These are phyloP conservation scores for Branchellion lobata DNA, from an alignment of 2,888 invertebrate genomes.

Conservation along the genomic window DNA sequence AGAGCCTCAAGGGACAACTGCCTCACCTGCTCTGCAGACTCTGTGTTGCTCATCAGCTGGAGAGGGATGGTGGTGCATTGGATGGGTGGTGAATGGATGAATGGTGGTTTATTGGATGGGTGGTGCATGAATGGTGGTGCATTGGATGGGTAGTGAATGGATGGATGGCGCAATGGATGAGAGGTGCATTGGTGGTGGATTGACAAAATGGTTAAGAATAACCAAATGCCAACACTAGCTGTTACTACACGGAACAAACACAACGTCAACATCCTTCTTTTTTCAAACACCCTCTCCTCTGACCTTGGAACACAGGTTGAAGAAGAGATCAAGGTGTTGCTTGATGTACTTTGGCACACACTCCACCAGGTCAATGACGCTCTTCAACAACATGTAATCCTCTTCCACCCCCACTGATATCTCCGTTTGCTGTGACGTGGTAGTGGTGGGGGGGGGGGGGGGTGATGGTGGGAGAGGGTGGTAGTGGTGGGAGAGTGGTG, in stretches of 20 bases:
- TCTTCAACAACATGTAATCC: slow-evolving; percentile 80
- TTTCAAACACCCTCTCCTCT: slow-evolving; percentile 62
- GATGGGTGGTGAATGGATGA: too few species aligned
- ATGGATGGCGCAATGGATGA: too few species aligned
- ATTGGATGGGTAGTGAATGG: slow-evolving; percentile 83
- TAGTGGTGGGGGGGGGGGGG: too few species aligned
- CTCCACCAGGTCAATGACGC: slow-evolving; percentile 90
- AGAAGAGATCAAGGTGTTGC: slow-evolving; percentile 79
- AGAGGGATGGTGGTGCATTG: slow-evolving; percentile 82
- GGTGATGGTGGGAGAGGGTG: too few species aligned
- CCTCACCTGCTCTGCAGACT: slow-evolving; percentile 68
- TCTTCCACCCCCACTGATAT: slow-evolving; percentile 77
- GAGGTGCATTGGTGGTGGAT: slow-evolving; percentile 89
- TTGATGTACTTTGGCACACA: slow-evolving; percentile 87
- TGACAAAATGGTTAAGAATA: slow-evolving; percentile 91
- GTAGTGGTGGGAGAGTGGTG: too few species aligned
- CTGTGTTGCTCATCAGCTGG: slow-evolving; percentile 68
- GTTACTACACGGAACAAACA: too few species aligned
- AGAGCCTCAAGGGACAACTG: slow-evolving; percentile 88
- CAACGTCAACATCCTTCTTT: slow-evolving; percentile 79
- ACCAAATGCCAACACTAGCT: too few species aligned
- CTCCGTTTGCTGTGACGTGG: slow-evolving; percentile 68
- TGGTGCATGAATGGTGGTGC: slow-evolving; percentile 78
- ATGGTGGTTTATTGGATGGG: too few species aligned
- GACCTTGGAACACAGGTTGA: slow-evolving; percentile 84